These are phyloP conservation scores for Tetragnatha versicolor DNA, from an alignment of 1,140 invertebrate genomes.

Conservation along the genomic window DNA sequence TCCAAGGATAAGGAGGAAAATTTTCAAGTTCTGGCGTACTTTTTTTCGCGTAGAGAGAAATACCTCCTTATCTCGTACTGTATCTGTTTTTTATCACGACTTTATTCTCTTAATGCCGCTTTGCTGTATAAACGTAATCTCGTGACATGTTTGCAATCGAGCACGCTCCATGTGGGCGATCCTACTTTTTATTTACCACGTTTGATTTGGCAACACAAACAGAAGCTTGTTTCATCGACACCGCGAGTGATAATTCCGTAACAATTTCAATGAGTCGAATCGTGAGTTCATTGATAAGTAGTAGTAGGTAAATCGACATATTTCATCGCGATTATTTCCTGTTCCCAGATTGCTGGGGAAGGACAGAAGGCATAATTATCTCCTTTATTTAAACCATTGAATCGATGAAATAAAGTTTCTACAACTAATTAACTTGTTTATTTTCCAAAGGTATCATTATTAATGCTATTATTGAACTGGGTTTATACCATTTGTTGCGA, in stretches of 20 bases:
- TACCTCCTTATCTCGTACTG: background rate
- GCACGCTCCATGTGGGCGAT: background rate
- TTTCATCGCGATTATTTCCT: background rate
- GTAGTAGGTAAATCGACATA: background rate
- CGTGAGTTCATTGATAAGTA: background rate
- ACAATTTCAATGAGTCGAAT: no score
- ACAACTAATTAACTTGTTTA: no score
- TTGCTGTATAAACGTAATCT: background rate
- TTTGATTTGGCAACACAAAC: background rate
- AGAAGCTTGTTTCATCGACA: background rate
- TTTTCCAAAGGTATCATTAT: no score
- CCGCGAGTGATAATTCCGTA: background rate
- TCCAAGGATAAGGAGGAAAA: background rate
- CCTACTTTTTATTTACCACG: background rate
- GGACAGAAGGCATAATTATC: no score
- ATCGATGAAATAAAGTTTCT: no score
- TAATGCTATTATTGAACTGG: no score
- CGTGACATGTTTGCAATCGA: slow-evolving; percentile 6
- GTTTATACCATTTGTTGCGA: no score
- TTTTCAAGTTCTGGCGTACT: background rate
- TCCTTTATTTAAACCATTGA: no score
- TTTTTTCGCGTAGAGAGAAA: background rate
- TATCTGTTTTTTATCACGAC: background rate
- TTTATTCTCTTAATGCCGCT: background rate
- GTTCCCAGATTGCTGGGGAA: no score